Conservation (phyloP, 2,797 vertebrate species). For the Hyperoplus lanceolatus region DNA sequence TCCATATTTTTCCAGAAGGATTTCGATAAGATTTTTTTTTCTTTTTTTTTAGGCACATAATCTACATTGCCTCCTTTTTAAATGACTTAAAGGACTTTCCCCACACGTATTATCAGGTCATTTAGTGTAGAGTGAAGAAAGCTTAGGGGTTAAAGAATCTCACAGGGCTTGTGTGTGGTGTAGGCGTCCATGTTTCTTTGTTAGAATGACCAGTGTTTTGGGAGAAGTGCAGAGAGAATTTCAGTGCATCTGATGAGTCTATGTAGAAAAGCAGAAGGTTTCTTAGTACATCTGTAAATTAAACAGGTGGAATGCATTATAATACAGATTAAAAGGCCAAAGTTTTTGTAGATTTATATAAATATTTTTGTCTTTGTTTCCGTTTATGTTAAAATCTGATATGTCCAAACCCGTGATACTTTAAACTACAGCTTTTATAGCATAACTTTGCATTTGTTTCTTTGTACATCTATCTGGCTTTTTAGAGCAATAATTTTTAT, state of each 20-base stretch:
- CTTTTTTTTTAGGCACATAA: not conserved
- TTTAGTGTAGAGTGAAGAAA: conserved; percentile 43
- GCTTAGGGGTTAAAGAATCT: conserved; percentile 55
- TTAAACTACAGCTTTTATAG: too few species aligned
- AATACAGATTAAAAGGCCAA: too few species aligned
- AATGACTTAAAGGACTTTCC: not conserved
- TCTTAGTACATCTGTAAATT: too few species aligned
- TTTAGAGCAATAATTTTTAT: too few species aligned
- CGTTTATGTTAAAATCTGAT: too few species aligned
- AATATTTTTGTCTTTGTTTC: too few species aligned
- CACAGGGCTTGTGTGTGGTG: conserved; percentile 13
- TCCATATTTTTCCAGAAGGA: conserved; percentile 56
- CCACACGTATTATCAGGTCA: conserved; percentile 9
- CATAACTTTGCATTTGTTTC: too few species aligned
- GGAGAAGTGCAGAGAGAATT: conserved; percentile 76
- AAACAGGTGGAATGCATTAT: too few species aligned
- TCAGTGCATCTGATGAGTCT: conserved; percentile 64
- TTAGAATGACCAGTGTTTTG: conserved; percentile 69
- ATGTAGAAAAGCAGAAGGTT: conserved; percentile 32
- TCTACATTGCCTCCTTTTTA: not conserved
- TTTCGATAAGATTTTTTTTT: conserved; percentile 42
- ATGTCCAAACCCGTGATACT: too few species aligned
- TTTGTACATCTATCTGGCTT: too few species aligned
- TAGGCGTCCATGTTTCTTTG: conserved; percentile 80
- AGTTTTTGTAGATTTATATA: too few species aligned